A percentile compares a stretch with the other conserved stretches of the same genome.
Evolutionary conservation across 2,888 invertebrate species (phyloP).

Genomic region (Sepiola atlantica): DNA sequence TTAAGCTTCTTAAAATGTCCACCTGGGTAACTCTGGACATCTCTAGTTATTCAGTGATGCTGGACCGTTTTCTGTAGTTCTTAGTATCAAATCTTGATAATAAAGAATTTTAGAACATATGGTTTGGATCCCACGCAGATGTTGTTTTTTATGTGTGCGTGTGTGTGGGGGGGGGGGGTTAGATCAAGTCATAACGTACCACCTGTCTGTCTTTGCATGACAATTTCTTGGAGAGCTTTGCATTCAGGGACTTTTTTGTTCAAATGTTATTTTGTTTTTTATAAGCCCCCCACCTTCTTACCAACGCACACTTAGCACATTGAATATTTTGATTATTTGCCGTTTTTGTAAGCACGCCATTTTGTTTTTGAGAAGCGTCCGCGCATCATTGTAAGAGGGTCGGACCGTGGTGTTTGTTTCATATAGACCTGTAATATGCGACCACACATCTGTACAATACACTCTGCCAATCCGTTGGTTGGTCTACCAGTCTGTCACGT

Average conservation of each 20-base stretch:
- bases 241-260: neutral
- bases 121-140: neutral
- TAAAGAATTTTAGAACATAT: neutral
- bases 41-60: neutral
- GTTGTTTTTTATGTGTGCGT: neutral
- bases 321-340: neutral
- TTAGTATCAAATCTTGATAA: neutral
- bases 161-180: neutral
- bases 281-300: neutral
- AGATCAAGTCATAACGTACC: neutral
- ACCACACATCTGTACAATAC: too few relatives aligned
- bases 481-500: too few relatives aligned
- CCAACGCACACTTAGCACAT: neutral
- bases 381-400: too few relatives aligned
- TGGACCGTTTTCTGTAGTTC: neutral
- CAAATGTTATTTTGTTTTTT: neutral
- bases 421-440: too few relatives aligned
- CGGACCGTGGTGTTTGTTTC: too few relatives aligned
- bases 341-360: too few relatives aligned
- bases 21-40: too few relatives aligned
- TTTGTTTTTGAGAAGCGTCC: too few relatives aligned
- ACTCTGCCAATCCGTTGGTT: too few relatives aligned
- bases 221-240: neutral
- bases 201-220: conserved; percentile 8
- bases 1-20: too few relatives aligned